Evolutionary conservation across 2,113 vertebrate species (phyloP), one percentile per base, ranked within the genome.

Genomic region (Sturnira hondurensis): DNA sequence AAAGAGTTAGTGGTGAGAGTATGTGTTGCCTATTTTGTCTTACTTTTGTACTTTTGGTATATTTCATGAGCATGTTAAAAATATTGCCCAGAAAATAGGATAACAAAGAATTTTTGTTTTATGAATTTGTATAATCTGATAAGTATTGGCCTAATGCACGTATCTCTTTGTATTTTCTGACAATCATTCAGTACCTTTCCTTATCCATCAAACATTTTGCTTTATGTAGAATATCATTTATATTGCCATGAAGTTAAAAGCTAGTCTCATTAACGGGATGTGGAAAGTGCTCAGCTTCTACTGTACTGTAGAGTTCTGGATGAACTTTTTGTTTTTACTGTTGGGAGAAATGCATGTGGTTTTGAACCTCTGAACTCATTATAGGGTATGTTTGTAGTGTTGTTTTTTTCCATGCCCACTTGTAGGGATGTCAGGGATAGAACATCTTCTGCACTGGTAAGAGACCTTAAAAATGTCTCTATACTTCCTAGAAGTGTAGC

Each of bases 61-160:
- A 54, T 91, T 82, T 93, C 71, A 31, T 76, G 54, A 85, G 24
- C 28, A 86, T 20, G 58, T 93, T 96, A 19, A 89, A 95, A 71
- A 61, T 54, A 47, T n/a, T 86, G 17, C 28, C 58, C 28, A 90
- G 73, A 85, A 94, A 78, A 76, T 45, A 84, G 31, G 33, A n/a
- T 73, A 38, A n/a, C 38, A 47, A 78, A 47, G 65, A 80, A 13
- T 71, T 76, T 97, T 58, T 80, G 2, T 85, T 47, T 43, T 63
- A 45, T 77, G 88, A 63, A 61, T 80, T 70, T 82, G 8, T 93
- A 6, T 83, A 67, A 52, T 74, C 20, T 93, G 67, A 12, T 86
- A 41, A 56, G 8, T 81, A 7, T 52, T 83, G 70, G 16, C 17
- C 76, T 85, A 56, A 50, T 70, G 41, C 15, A 54, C 41, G 4